Conservation (phyloP, 2,888 invertebrate species). For the Eumerus sabulonum region DNA sequence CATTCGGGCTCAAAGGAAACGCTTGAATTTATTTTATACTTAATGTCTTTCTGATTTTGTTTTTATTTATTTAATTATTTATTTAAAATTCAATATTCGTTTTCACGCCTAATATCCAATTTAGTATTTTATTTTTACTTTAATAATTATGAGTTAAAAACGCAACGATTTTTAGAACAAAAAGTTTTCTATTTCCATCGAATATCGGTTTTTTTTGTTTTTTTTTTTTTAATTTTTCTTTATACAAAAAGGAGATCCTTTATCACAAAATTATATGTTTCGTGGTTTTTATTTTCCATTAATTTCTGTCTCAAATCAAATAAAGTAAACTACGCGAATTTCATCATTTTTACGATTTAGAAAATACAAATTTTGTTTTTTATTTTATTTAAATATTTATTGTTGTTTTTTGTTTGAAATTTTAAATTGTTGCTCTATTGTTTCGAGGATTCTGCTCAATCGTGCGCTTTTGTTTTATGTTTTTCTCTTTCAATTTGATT, state of each 20-base stretch:
- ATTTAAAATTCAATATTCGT: slow-evolving; percentile 20
- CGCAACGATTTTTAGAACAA: too few relatives aligned
- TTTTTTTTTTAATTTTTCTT: slow-evolving; percentile 25
- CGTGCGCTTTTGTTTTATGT: too few relatives aligned
- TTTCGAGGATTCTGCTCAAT: slow-evolving; percentile 24
- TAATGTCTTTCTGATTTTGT: slow-evolving; percentile 59
- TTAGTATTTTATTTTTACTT: too few relatives aligned
- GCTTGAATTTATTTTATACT: slow-evolving; percentile 11
- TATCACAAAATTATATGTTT: slow-evolving; percentile 48
- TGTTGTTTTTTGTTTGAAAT: slow-evolving; percentile 24
- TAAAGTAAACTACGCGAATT: slow-evolving; percentile 16
- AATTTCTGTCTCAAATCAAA: background rate
- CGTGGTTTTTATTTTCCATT: too few relatives aligned
- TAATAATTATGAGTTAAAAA: too few relatives aligned
- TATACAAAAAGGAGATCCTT: slow-evolving; percentile 54
- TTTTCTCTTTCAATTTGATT: slow-evolving; percentile 60
- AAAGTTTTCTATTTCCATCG: too few relatives aligned
- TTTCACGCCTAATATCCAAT: too few relatives aligned
- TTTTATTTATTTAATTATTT: slow-evolving; percentile 36
- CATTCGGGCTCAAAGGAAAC: slow-evolving; percentile 48
- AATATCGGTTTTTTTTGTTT: too few relatives aligned
- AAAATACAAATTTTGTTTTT: slow-evolving; percentile 42
- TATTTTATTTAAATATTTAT: slow-evolving; percentile 21
- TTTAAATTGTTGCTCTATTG: slow-evolving; percentile 25
- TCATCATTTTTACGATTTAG: slow-evolving; percentile 27